These are phyloP conservation scores for Melanargia galathea DNA, from an alignment of 2,888 invertebrate species.

Conservation along the genomic window DNA sequence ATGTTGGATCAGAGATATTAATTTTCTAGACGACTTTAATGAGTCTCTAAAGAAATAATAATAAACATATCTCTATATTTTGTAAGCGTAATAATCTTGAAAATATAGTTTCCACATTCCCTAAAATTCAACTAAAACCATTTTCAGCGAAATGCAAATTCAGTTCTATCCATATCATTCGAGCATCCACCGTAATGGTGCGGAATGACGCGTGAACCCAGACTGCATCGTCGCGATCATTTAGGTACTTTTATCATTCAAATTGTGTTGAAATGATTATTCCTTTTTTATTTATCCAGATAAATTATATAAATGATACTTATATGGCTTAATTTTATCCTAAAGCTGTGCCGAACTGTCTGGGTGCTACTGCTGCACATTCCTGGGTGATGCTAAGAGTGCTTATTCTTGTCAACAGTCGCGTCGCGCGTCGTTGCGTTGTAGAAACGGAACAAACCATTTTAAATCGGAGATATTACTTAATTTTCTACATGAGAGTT, in stretches of 20 bases:
- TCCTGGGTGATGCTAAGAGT: too few relatives aligned
- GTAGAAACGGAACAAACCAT: too few relatives aligned
- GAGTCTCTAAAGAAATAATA: not conserved
- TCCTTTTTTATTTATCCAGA: not conserved
- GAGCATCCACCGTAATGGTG: conserved; percentile 27
- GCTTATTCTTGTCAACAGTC: too few relatives aligned
- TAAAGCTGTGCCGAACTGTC: too few relatives aligned
- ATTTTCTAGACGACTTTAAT: conserved; percentile 2
- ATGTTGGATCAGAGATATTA: conserved; percentile 7
- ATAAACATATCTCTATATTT: not conserved
- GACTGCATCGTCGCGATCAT: conserved; percentile 6
- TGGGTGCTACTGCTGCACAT: too few relatives aligned
- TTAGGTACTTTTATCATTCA: not conserved
- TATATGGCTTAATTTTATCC: too few relatives aligned
- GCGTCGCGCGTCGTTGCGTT: too few relatives aligned
- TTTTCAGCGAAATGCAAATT: conserved; percentile 2
- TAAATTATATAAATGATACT: too few relatives aligned
- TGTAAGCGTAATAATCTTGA: not conserved
- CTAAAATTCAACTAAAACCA: not conserved
- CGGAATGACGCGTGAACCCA: conserved; percentile 18
- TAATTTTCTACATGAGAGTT: too few relatives aligned
- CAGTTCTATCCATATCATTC: conserved; percentile 3
- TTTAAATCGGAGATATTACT: too few relatives aligned
- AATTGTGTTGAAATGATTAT: not conserved
- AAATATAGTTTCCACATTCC: not conserved